Evolutionary conservation across 1,140 invertebrate species (phyloP).

Genomic region (Apis dorsata): DNA sequence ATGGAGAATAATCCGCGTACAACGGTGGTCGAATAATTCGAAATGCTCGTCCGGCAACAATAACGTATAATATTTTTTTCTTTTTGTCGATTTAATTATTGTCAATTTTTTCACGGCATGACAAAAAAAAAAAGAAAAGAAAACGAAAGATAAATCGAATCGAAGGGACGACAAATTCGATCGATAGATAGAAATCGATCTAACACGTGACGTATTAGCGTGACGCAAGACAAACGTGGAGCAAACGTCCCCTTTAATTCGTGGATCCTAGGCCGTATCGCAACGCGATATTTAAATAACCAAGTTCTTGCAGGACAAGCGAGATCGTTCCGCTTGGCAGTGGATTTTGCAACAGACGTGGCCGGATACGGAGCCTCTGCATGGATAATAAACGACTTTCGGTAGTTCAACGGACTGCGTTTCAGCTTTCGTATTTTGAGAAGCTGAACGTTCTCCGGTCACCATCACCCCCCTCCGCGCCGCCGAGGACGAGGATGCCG

Average conservation of each 20-base stretch:
- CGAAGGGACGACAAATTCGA: neutral
- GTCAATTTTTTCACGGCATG: no score
- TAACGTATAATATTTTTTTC: no score
- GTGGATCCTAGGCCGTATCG: no score
- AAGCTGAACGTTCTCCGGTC: conserved; percentile 23
- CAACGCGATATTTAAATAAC: conserved; percentile 27
- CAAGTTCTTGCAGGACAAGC: neutral
- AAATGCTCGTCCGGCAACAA: no score
- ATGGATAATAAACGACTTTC: conserved; percentile 52
- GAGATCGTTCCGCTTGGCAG: conserved; percentile 18
- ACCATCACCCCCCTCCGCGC: neutral
- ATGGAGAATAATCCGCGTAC: neutral
- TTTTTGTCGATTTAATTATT: no score
- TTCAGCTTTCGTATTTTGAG: conserved; percentile 50
- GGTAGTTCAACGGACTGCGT: conserved; percentile 43
- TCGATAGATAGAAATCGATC: neutral
- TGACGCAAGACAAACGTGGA: neutral
- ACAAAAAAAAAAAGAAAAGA: no score
- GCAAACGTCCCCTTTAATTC: neutral
- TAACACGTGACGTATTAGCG: no score
- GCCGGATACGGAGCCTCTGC: conserved; percentile 27
- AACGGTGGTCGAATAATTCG: neutral
- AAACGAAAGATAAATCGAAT: no score
- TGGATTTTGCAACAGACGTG: conserved; percentile 29
- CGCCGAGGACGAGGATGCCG: conserved; percentile 1